A percentile compares a stretch with the other conserved stretches of the same genome.
Conservation (phyloP, 2,888 invertebrate genomes). For the Axea sp. region DNA sequence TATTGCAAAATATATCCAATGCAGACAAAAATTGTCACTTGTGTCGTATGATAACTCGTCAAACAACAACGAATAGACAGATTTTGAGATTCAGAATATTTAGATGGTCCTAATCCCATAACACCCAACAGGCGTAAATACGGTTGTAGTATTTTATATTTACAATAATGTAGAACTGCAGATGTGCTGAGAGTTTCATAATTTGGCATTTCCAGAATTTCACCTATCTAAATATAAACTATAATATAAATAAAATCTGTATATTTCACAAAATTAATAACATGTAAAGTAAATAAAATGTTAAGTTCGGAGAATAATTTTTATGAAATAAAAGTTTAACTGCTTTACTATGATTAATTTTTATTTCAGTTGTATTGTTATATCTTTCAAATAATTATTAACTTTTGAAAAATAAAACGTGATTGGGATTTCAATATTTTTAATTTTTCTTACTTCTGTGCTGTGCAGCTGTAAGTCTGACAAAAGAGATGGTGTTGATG, state of each 20-base stretch:
- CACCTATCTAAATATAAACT: conserved; percentile 82
- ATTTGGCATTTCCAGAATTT: conserved; percentile 85
- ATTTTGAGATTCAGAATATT: conserved; percentile 83
- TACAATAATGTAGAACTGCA: conserved; percentile 89
- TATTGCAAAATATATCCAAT: conserved; percentile 89
- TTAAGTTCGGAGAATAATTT: no score
- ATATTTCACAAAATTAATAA: no score
- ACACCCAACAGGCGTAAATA: conserved; percentile 87
- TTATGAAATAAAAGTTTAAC: no score
- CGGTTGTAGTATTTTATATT: conserved; percentile 89
- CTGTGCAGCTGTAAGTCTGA: conserved; percentile 75
- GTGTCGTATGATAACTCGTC: conserved; percentile 85
- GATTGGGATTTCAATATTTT: no score
- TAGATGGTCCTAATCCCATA: conserved; percentile 87
- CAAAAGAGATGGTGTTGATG: conserved; percentile 70
- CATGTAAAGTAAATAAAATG: no score
- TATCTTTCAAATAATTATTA: no score
- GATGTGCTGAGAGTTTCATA: conserved; percentile 87
- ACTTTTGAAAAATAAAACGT: no score
- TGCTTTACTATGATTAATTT: no score
- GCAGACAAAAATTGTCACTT: conserved; percentile 84
- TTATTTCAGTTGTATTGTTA: no score
- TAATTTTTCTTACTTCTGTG: conserved; percentile 75
- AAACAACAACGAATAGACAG: conserved; percentile 83
- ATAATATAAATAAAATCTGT: neutral